phyloP scores from a whole-genome alignment of 2,113 vertebrate genomes.

The Scatophagus argus region DNA sequence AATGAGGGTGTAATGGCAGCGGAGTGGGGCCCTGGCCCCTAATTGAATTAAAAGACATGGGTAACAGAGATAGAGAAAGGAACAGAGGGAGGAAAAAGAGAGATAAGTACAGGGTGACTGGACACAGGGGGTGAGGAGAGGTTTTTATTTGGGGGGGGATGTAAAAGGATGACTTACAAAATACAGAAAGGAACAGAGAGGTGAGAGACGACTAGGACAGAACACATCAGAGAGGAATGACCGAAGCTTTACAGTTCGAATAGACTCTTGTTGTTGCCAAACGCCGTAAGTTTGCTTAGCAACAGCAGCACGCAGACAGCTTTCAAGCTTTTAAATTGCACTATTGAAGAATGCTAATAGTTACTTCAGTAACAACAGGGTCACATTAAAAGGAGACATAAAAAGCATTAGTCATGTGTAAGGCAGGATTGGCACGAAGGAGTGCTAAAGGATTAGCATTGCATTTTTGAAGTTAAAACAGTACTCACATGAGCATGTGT shows the following conservation, averaged over 20 bases:
- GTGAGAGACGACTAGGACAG: conserved; percentile 66
- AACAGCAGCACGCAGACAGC: conserved; percentile 59
- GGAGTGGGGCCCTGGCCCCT: conserved; percentile 90
- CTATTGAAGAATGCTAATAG: conserved; percentile 9
- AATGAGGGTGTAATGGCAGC: conserved; percentile 93
- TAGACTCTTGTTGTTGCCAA: conserved; percentile 67
- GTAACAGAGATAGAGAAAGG: conserved; percentile 56
- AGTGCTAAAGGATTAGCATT: neutral
- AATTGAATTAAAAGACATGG: conserved; percentile 97
- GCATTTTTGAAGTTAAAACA: neutral
- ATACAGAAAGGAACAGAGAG: conserved; percentile 57
- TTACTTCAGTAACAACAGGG: conserved; percentile 12
- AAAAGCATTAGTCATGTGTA: neutral
- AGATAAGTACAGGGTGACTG: conserved; percentile 57
- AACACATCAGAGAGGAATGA: conserved; percentile 67
- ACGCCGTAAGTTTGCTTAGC: conserved; percentile 71
- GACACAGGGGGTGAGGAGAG: conserved; percentile 50
- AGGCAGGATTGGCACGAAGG: neutral
- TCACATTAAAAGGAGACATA: neutral
- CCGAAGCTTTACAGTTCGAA: conserved; percentile 72
- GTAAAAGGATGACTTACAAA: conserved; percentile 64
- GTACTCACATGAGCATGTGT: neutral
- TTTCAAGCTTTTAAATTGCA: conserved; percentile 50
- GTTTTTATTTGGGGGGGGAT: conserved; percentile 34
- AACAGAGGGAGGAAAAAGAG: neutral